Percentiles rank a stretch among this genome's conserved stretches.
Conservation (phyloP, 2,797 vertebrate species). For the Pseudochromis fuscus region DNA sequence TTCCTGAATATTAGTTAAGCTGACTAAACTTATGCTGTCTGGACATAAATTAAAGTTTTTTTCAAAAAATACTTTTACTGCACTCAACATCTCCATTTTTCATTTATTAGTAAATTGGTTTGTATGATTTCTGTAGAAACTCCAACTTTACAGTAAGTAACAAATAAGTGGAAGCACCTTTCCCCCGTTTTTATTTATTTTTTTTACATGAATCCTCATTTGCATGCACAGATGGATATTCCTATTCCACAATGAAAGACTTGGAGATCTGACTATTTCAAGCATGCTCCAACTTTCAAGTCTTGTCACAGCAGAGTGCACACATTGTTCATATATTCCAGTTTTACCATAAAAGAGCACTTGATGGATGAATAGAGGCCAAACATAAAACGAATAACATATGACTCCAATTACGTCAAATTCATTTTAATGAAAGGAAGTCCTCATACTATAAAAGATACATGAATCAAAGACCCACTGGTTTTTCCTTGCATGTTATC, state of each 20-base stretch:
- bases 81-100: conserved; percentile 13
- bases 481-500: no score
- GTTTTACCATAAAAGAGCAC: conserved; percentile 42
- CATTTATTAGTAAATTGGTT: conserved; percentile 19
- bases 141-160: conserved; percentile 24
- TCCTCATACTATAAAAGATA: not conserved
- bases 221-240: conserved; percentile 48
- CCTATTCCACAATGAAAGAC: conserved; percentile 45
- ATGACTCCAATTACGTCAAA: conserved; percentile 35
- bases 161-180: conserved; percentile 17
- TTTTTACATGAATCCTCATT: conserved; percentile 22
- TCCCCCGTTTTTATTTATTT: not conserved
- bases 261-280: conserved; percentile 56
- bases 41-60: conserved; percentile 1
- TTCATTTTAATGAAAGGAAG: conserved; percentile 6
- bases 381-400: conserved; percentile 53
- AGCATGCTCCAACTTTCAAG: conserved; percentile 57
- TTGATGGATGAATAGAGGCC: conserved; percentile 50
- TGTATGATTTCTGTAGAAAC: conserved; percentile 9
- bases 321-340: conserved; percentile 63
- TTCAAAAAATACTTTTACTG: not conserved
- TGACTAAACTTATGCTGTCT: conserved; percentile 7
- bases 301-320: conserved; percentile 51
- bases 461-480: not conserved
- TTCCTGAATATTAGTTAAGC: conserved; percentile 28